Evolutionary conservation across 2,113 vertebrate species (phyloP).

Genomic region (Leptodactylus fuscus): DNA sequence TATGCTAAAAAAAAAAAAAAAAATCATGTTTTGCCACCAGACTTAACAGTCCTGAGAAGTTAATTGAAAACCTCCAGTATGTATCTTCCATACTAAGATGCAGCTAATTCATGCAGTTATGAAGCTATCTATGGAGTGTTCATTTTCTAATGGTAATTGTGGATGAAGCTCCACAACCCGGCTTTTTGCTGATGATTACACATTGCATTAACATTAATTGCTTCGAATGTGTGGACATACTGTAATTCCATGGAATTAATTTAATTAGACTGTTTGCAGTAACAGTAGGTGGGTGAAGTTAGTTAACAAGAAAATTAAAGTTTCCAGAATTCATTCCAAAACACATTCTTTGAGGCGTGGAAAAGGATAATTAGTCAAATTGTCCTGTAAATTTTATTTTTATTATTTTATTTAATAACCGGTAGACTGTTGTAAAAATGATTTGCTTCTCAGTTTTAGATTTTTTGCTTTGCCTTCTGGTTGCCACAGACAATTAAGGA

Average conservation of each 20-base stretch:
- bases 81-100: neutral
- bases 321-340: slow-evolving; percentile 51
- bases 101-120: slow-evolving; percentile 3
- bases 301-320: slow-evolving; percentile 53
- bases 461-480: neutral
- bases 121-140: neutral
- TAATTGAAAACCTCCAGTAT: neutral
- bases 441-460: neutral
- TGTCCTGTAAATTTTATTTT: neutral
- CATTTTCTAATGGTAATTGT: slow-evolving; percentile 14
- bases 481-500: neutral
- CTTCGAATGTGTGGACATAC: slow-evolving; percentile 46
- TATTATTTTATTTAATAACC: neutral
- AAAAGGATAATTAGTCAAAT: slow-evolving; percentile 29
- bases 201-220: slow-evolving; percentile 48
- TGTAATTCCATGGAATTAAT: slow-evolving; percentile 54
- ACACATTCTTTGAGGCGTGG: slow-evolving; percentile 29
- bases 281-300: slow-evolving; percentile 55
- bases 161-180: slow-evolving; percentile 12
- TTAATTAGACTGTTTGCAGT: slow-evolving; percentile 53
- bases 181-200: slow-evolving; percentile 49
- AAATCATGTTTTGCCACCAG: neutral
- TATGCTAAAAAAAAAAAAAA: neutral
- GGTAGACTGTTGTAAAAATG: neutral
- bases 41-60: neutral